A percentile compares a stretch with the other conserved stretches of the same genome.
Conservation (phyloP, 2,797 vertebrate species). For the Pipistrellus pipistrellus region DNA sequence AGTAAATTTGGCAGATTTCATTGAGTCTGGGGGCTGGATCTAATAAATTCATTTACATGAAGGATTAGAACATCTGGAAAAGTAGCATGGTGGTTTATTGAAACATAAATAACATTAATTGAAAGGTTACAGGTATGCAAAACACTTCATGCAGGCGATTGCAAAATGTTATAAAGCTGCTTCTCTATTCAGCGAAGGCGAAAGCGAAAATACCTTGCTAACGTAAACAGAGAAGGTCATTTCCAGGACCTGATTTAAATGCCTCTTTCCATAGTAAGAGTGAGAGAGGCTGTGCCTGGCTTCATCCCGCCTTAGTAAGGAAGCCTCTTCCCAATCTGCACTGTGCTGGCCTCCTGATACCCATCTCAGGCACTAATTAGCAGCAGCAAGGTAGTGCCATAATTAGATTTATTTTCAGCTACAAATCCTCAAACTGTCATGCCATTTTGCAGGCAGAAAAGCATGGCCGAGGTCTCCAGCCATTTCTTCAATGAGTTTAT, state of each 20-base stretch:
- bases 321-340: constrained; percentile 10
- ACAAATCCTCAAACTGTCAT: constrained; percentile 77
- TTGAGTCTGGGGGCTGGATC: constrained; percentile 85
- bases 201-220: constrained; percentile 62
- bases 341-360: background rate
- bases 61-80: constrained; percentile 89
- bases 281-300: background rate
- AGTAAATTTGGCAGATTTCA: constrained; percentile 86
- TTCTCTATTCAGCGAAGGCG: constrained; percentile 55
- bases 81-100: constrained; percentile 87
- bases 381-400: constrained; percentile 73
- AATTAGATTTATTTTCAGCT: constrained; percentile 83
- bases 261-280: constrained; percentile 55
- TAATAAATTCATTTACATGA: constrained; percentile 89
- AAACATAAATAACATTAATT: constrained; percentile 88
- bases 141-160: constrained; percentile 70
- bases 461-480: constrained; percentile 66
- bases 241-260: constrained; percentile 69
- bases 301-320: background rate
- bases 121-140: constrained; percentile 86
- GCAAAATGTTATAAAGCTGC: constrained; percentile 65
- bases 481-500: constrained; percentile 74
- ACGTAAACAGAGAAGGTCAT: constrained; percentile 65
- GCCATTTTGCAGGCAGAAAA: constrained; percentile 78
- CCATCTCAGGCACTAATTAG: constrained; percentile 73